Evolutionary conservation across 2,113 vertebrate species (phyloP).

Genomic region (Clarias batrachus): DNA sequence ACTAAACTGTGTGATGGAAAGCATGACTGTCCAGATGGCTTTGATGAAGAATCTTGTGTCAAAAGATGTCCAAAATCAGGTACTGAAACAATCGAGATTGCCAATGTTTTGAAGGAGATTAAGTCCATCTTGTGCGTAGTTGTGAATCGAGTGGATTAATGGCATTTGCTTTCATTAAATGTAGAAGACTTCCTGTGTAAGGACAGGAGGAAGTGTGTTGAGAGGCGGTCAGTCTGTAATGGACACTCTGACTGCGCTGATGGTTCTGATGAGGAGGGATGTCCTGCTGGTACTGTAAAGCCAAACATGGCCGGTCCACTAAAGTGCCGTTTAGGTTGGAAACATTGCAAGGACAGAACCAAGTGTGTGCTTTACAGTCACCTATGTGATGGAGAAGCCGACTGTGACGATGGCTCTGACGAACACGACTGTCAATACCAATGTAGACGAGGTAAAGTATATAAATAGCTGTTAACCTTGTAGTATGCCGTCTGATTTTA

Average conservation of each 20-base stretch:
- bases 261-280: conserved; percentile 61
- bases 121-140: neutral
- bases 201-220: conserved; percentile 39
- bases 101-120: no score
- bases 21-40: conserved; percentile 60
- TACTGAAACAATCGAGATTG: neutral
- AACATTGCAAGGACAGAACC: conserved; percentile 65
- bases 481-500: no score
- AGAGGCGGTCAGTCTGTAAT: conserved; percentile 29
- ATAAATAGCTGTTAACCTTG: no score
- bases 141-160: neutral
- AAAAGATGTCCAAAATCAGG: conserved; percentile 20
- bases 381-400: conserved; percentile 78
- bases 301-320: conserved; percentile 1
- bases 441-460: conserved; percentile 62
- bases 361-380: conserved; percentile 73
- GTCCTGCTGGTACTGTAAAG: conserved; percentile 5
- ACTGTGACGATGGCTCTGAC: conserved; percentile 83
- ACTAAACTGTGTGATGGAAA: conserved; percentile 47
- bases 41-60: conserved; percentile 61
- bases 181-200: conserved; percentile 45
- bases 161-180: neutral
- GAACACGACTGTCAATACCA: conserved; percentile 62
- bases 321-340: conserved; percentile 63
- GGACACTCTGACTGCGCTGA: conserved; percentile 58